These are phyloP conservation scores for Rhea americana DNA, from an alignment of 2,113 vertebrate genomes.

Conservation along the genomic window DNA sequence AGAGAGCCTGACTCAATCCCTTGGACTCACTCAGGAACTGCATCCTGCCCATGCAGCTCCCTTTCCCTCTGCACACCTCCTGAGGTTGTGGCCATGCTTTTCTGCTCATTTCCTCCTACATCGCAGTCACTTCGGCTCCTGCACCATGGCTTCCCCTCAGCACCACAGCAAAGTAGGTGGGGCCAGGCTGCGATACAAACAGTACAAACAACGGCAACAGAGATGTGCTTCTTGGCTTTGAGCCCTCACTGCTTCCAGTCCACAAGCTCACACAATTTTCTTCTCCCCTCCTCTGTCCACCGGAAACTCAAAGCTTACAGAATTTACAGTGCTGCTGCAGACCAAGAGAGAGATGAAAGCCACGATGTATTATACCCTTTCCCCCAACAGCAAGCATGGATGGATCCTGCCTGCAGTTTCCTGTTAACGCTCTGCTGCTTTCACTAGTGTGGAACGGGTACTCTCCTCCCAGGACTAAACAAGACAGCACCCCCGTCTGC, in stretches of 20 bases:
- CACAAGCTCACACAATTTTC: not conserved
- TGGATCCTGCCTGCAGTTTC: not conserved
- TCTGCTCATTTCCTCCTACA: not conserved
- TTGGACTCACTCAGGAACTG: not conserved
- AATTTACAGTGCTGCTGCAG: not conserved
- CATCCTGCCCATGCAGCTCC: not conserved
- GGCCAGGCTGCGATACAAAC: not conserved
- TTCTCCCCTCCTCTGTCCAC: not conserved
- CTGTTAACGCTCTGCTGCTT: not conserved
- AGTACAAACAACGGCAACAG: not conserved
- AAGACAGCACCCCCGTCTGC: not conserved
- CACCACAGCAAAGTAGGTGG: not conserved
- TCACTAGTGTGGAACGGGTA: not conserved
- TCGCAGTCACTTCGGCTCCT: not conserved
- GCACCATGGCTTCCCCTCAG: not conserved
- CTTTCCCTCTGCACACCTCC: not conserved
- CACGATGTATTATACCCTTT: rapidly evolving
- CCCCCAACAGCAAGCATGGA: not conserved
- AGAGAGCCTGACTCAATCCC: rapidly evolving
- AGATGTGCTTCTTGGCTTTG: not conserved
- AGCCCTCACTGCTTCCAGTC: not conserved
- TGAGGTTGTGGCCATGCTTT: not conserved
- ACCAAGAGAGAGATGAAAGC: not conserved
- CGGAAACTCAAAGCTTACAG: not conserved
- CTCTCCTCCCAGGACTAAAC: not conserved